Evolutionary conservation across 2,888 invertebrate genomes (phyloP).

Genomic region (Pyrocoelia pectoralis): DNA sequence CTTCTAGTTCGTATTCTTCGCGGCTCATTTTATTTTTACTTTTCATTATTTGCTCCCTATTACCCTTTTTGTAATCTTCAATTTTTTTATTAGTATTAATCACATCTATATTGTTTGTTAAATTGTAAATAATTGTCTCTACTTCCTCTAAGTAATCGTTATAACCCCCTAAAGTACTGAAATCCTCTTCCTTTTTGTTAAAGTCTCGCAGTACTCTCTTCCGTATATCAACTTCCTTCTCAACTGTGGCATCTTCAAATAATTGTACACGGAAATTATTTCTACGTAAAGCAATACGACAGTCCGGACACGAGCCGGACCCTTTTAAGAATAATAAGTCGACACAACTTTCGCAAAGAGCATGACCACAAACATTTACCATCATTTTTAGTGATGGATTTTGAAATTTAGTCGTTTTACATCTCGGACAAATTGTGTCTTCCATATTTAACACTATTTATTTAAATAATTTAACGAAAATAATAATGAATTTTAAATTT

Average conservation of each 20-base stretch:
- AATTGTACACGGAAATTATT: conserved; percentile 93
- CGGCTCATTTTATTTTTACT: conserved; percentile 79
- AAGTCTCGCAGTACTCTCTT: conserved; percentile 88
- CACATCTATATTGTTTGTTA: conserved; percentile 88
- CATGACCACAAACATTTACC: conserved; percentile 98
- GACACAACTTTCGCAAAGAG: conserved; percentile 97
- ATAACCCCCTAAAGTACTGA: conserved; percentile 80
- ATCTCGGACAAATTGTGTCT: conserved; percentile 91
- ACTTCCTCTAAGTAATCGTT: conserved; percentile 97
- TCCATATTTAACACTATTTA: conserved; percentile 64
- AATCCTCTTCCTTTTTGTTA: conserved; percentile 96
- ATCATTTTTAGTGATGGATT: conserved; percentile 96
- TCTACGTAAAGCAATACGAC: conserved; percentile 85
- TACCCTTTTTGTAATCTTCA: conserved; percentile 90
- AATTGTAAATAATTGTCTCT: conserved; percentile 89
- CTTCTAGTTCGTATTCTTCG: conserved; percentile 88
- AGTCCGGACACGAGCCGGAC: conserved; percentile 94
- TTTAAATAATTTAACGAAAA: neutral
- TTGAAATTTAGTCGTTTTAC: conserved; percentile 96
- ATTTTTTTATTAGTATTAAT: conserved; percentile 89
- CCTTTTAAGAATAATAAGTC: conserved; percentile 96
- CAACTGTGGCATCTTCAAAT: conserved; percentile 95
- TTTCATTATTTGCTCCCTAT: conserved; percentile 83
- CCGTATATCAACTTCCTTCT: conserved; percentile 97
- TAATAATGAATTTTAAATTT: neutral